Evolutionary conservation across 2,888 invertebrate species (phyloP), one percentile per base, ranked within the genome.

Genomic region (Carabus problematicus): DNA sequence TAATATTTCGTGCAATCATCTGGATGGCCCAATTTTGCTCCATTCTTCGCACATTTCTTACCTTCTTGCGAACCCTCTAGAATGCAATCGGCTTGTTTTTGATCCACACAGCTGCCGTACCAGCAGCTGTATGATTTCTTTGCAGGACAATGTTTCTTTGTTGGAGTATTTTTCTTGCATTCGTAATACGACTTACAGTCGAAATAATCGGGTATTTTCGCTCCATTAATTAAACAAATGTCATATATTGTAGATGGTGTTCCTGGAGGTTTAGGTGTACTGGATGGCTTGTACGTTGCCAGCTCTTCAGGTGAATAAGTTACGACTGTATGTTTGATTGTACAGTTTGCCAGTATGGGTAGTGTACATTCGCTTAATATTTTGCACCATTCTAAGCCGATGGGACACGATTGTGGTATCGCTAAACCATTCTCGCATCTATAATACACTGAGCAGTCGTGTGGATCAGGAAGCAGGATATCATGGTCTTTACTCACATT

Each of bases 271-370:
- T 2, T 29, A 29, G 63, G 52, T 41, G 29, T 41, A 8, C 29
- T 8, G n/a, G 62, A 12, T 43, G 45, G 41, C 3, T 16, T 54
- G 29, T 54, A 55, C 6, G 64, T 64, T 29, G 49, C 39, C 9
- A 64, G 29, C 9, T 64, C 54, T 12, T 54, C 61, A 19, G 68
- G 68, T n/a, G 68, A 54, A 14, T 61, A 68, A 4, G 68, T 68
- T 16, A 61, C 68, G 4, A 54, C 29, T 8, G 11, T 42, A 14
- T 68, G 40, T 12, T 39, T 16, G n/a, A 68, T 52, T 39, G 54
- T 54, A 29, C 68, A 68, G 11, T 68, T 68, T 6, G 68, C 68
- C 8, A 68, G 19, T 19, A 18, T 12, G 8, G 68, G 68, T 16
- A 68, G 41, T 2, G 54, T 54, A 54, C 68, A 68, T 18, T 60